phyloP scores from a whole-genome alignment of 2,888 invertebrate genomes.

The Tenthredo amoena region DNA sequence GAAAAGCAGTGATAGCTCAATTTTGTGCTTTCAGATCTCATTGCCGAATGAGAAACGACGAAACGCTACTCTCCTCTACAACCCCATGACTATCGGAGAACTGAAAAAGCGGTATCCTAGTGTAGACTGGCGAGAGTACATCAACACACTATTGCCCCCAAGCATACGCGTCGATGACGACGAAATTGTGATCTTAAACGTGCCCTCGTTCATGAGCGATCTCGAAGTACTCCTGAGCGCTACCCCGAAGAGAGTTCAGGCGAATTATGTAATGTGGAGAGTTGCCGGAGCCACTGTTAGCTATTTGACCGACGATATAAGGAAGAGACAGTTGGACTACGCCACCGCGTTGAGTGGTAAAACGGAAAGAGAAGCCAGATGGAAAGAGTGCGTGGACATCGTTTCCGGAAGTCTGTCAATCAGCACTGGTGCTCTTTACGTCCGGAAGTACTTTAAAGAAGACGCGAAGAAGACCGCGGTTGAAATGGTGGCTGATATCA shows the following conservation, averaged over 20 bases:
- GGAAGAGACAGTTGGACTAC: constrained; percentile 90
- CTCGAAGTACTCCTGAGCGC: constrained; percentile 83
- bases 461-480: constrained; percentile 90
- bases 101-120: constrained; percentile 87
- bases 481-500: constrained; percentile 93
- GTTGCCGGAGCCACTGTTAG: constrained; percentile 90
- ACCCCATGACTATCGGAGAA: constrained; percentile 91
- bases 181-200: constrained; percentile 91
- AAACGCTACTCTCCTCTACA: constrained; percentile 94
- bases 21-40: background rate
- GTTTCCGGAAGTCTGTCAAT: constrained; percentile 88
- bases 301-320: constrained; percentile 88
- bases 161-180: constrained; percentile 82
- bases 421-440: constrained; percentile 91
- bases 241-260: constrained; percentile 85
- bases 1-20: background rate
- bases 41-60: constrained; percentile 87
- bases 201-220: constrained; percentile 89
- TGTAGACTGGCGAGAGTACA: constrained; percentile 91
- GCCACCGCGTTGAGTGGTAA: constrained; percentile 91
- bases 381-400: constrained; percentile 95
- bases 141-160: constrained; percentile 88
- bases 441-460: constrained; percentile 92
- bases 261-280: constrained; percentile 97
- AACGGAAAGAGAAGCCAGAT: constrained; percentile 92